phyloP scores from a whole-genome alignment of 1,140 invertebrate genomes.

The Lanistes nyassanus region DNA sequence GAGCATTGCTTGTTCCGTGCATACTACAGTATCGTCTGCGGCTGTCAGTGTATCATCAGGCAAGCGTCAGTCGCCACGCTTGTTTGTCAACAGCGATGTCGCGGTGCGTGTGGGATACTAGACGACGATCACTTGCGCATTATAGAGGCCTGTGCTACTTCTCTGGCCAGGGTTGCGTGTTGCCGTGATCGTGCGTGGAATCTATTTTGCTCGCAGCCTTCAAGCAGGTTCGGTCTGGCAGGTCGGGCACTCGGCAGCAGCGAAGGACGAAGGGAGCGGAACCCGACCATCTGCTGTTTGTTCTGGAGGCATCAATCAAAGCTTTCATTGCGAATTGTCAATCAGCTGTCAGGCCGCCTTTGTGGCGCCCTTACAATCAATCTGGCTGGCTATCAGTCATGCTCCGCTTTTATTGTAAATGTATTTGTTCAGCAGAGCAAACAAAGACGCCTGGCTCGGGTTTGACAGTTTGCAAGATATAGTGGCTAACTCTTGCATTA shows the following conservation, averaged over 20 bases:
- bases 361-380: conserved; percentile 63
- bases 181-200: too few species aligned
- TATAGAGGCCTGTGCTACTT: conserved; percentile 1
- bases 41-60: conserved; percentile 3
- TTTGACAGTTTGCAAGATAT: conserved; percentile 56
- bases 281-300: conserved; percentile 61
- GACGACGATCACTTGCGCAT: background rate
- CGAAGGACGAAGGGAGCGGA: conserved; percentile 12
- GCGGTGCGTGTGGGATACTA: conserved; percentile 12
- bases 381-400: conserved; percentile 63
- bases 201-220: background rate
- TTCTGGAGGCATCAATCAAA: conserved; percentile 64
- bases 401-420: conserved; percentile 60
- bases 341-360: conserved; percentile 64
- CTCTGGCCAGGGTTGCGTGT: too few species aligned
- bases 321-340: conserved; percentile 63
- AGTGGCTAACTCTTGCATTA: conserved; percentile 52
- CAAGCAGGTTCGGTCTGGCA: background rate
- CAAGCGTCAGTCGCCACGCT: conserved; percentile 24
- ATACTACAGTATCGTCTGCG: conserved; percentile 24
- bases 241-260: background rate
- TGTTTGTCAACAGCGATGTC: conserved; percentile 21
- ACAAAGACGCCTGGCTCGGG: conserved; percentile 54
- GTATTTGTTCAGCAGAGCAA: conserved; percentile 64
- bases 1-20: conserved; percentile 20